phyloP scores from a whole-genome alignment of 2,113 vertebrate genomes.

The Embiotoca jacksoni region DNA sequence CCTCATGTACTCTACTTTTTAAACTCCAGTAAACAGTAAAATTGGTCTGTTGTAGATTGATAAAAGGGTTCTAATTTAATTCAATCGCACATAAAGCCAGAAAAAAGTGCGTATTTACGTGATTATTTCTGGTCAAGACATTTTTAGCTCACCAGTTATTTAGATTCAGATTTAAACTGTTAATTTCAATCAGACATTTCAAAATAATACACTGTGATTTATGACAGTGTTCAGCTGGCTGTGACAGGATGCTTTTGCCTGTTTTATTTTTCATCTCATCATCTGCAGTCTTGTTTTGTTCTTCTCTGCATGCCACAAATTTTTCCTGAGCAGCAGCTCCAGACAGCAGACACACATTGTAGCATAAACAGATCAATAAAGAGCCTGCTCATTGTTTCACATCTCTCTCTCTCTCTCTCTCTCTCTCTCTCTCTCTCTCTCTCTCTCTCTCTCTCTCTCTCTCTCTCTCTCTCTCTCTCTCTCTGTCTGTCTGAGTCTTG shows the following conservation, averaged over 20 bases:
- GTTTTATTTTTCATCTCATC: background rate
- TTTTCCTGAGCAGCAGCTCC: slow-evolving; percentile 38
- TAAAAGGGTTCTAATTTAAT: background rate
- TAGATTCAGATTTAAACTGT: background rate
- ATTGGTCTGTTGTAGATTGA: background rate
- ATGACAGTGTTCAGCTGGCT: slow-evolving; percentile 27
- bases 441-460: too few species aligned
- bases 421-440: too few species aligned
- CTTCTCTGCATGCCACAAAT: slow-evolving; percentile 3
- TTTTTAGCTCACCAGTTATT: background rate
- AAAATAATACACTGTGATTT: background rate
- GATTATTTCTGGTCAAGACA: background rate
- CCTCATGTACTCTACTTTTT: background rate
- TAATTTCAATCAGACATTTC: background rate
- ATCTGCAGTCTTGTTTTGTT: background rate
- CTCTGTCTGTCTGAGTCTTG: background rate
- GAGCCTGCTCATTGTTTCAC: slow-evolving; percentile 3
- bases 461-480: too few species aligned
- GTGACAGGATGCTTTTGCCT: background rate
- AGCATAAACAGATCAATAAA: slow-evolving; percentile 65
- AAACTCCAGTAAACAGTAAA: background rate
- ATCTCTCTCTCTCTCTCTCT: background rate
- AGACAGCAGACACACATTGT: slow-evolving; percentile 28
- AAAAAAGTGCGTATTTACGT: background rate
- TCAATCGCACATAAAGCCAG: background rate